Base-by-base conservation (phyloP, 2,113 vertebrate genomes). In the Pungitius pungitius region DNA sequence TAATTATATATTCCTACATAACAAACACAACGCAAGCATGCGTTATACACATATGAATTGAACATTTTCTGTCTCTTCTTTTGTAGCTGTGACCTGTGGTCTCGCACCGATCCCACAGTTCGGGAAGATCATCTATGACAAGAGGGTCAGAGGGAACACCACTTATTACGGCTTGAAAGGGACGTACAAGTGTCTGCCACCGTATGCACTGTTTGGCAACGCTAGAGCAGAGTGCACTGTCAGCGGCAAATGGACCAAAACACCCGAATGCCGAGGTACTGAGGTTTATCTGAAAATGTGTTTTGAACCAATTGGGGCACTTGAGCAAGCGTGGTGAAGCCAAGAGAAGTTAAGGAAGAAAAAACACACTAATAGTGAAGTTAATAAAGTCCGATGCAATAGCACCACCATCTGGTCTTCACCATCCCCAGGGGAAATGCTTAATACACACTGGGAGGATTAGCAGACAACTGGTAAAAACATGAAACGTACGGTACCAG, bases 251-350 rank as follows among this genome's bases (percentile, higher is more conserved):
- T 99, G 97, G 97, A 95, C 93, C 2, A 22, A 78, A 30, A 75
- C 93, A 37, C 97, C 97, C 2, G 84, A 91, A 87, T 99, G 97
- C 89, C 91, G 11, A 81, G 81, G 97, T 97, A 90, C 3, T 55
- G 69, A 42, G 86, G 90, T 77, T n/a, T 24, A 69, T 42, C 15
- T 14, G 40, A 42, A 42, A 42, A 42, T 3, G 47, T 51, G n/a
- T 22, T 51, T 51, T 51, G 22, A 22, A 51, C 47, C 10, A 10
- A 10, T 51, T 51, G n/a, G 22, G 20, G 11, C 20, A 13, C n/a
- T 51, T 22, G 8, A 51, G 22, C 49, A 22, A 51, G 47, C 47
- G 11, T 22, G 47, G 14, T 51, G 47, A 51, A 22, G n/a, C 11
- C 12, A 22, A 24, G 10, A 24, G 13, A 52, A 2, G 2, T 52